phyloP scores from a whole-genome alignment of 2,113 vertebrate species.

The Oriolus oriolus region DNA sequence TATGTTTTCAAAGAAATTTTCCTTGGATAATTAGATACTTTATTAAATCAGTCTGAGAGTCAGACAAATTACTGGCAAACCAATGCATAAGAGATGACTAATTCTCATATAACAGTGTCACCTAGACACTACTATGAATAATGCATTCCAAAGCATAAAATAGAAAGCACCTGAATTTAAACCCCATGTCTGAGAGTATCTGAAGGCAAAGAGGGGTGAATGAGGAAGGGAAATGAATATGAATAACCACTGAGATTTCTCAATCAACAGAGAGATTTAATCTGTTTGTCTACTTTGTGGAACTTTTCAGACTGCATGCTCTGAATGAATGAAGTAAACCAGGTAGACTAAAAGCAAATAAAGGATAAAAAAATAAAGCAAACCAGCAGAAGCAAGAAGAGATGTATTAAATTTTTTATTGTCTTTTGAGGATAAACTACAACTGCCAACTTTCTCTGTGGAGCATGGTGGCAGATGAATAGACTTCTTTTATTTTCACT shows the following conservation, averaged over 20 bases:
- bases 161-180: slow-evolving; percentile 35
- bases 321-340: background rate
- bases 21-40: background rate
- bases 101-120: background rate
- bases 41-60: background rate
- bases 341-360: background rate
- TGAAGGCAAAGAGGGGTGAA: background rate
- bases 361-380: background rate
- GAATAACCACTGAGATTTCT: background rate
- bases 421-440: background rate
- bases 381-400: background rate
- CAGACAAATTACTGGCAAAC: background rate
- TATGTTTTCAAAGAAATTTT: slow-evolving; percentile 20
- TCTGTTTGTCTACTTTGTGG: background rate
- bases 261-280: background rate
- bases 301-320: background rate
- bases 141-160: slow-evolving; percentile 11
- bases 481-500: background rate
- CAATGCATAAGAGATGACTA: background rate
- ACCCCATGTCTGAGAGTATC: background rate
- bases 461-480: background rate
- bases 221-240: background rate
- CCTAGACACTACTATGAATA: background rate
- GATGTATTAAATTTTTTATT: background rate
- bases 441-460: background rate